Percentiles rank a stretch among this genome's conserved stretches.
Evolutionary conservation across 2,113 vertebrate genomes (phyloP).

Genomic region (Chloebia gouldiae): DNA sequence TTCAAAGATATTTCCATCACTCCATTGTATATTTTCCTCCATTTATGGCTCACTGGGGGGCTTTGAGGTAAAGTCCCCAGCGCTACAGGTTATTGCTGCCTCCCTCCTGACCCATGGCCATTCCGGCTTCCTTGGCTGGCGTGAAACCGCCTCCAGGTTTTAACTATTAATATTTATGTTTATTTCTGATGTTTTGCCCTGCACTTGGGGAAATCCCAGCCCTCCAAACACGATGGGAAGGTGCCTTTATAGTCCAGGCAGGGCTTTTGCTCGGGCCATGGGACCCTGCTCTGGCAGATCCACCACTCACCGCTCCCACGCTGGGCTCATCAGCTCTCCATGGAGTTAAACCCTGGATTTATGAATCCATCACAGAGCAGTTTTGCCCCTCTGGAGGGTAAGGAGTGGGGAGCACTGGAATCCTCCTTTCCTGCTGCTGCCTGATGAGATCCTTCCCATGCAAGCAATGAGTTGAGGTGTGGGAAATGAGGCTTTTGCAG

Average conservation of each 20-base stretch:
- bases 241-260: not conserved
- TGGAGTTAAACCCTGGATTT: not conserved
- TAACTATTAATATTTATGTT: not conserved
- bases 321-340: accelerated
- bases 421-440: not conserved
- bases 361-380: not conserved
- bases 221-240: not conserved
- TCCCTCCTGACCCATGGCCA: not conserved
- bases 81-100: not conserved
- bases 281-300: not conserved
- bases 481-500: not conserved
- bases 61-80: not conserved
- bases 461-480: not conserved
- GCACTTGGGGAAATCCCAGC: not conserved
- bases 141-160: not conserved
- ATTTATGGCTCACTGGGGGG: accelerated
- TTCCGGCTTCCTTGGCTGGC: accelerated
- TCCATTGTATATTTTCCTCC: not conserved
- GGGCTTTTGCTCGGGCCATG: accelerated
- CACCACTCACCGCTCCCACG: accelerated
- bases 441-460: not conserved
- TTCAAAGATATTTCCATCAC: not conserved
- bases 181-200: not conserved
- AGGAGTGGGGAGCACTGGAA: not conserved
- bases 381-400: not conserved